These are phyloP conservation scores for Squalus acanthias DNA, from an alignment of 2,797 vertebrate genomes.

Conservation along the genomic window DNA sequence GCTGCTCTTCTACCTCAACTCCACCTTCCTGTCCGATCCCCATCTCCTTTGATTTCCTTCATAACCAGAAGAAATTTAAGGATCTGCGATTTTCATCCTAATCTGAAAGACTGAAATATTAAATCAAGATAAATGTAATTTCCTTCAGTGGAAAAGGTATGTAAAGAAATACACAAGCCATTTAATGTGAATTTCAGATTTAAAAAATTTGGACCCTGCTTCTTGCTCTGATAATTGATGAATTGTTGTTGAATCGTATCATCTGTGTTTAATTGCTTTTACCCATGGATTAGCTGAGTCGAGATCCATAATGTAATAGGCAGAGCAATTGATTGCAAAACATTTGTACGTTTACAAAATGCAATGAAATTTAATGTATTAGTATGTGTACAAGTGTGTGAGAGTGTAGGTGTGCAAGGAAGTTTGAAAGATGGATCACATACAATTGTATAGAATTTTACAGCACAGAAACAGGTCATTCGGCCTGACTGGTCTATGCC, in stretches of 20 bases:
- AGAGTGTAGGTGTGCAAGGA: too few species aligned
- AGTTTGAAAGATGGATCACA: too few species aligned
- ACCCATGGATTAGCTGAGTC: background rate
- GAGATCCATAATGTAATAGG: background rate
- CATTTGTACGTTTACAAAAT: background rate
- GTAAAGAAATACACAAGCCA: background rate
- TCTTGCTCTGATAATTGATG: background rate
- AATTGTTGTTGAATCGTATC: background rate
- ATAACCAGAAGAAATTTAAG: background rate
- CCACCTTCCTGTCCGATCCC: too few species aligned
- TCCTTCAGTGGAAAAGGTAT: background rate
- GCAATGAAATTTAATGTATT: background rate
- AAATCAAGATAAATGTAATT: background rate
- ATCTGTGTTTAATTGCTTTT: background rate
- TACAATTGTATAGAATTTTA: background rate
- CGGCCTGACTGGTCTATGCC: background rate
- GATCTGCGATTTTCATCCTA: background rate
- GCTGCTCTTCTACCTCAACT: too few species aligned
- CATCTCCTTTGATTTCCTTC: too few species aligned
- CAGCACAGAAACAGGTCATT: background rate
- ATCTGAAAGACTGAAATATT: background rate
- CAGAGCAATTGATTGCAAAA: too few species aligned
- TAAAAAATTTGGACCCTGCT: background rate
- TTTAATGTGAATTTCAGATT: background rate
- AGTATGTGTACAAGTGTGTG: too few species aligned